A percentile compares a stretch with the other conserved stretches of the same genome.
Conservation (phyloP, 2,113 vertebrate species). For the Panthera tigris region DNA sequence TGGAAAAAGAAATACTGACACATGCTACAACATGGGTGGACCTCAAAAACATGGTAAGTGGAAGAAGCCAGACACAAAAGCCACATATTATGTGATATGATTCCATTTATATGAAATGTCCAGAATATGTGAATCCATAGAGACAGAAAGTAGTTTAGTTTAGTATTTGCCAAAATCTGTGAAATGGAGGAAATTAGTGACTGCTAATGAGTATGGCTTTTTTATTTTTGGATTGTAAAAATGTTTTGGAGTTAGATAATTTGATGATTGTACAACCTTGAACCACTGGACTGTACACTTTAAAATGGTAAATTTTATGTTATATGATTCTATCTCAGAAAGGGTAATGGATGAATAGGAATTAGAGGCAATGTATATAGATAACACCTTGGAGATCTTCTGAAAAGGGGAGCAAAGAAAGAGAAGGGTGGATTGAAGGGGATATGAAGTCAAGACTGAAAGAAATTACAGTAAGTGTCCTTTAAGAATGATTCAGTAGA, state of each 20-base stretch:
- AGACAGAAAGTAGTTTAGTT: not conserved
- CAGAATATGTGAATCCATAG: not conserved
- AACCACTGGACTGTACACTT: not conserved
- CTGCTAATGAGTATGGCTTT: not conserved
- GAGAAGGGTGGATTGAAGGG: not conserved
- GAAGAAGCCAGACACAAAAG: not conserved
- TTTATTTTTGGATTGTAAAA: not conserved
- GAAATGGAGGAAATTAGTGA: not conserved
- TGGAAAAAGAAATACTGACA: not conserved
- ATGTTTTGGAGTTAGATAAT: not conserved
- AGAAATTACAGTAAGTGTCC: not conserved
- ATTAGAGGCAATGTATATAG: not conserved
- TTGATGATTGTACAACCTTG: not conserved
- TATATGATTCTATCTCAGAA: not conserved
- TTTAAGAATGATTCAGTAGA: not conserved
- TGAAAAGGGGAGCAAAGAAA: not conserved
- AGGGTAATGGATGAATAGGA: not conserved
- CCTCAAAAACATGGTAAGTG: not conserved
- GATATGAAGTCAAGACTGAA: not conserved
- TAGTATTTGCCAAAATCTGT: not conserved
- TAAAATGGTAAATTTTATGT: not conserved
- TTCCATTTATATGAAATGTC: not conserved
- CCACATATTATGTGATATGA: not conserved
- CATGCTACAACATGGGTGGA: not conserved
- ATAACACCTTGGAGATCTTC: not conserved